A percentile compares a stretch with the other conserved stretches of the same genome.
phyloP scores from a whole-genome alignment of 2,797 vertebrate species.

The Eidolon dupreanum region DNA sequence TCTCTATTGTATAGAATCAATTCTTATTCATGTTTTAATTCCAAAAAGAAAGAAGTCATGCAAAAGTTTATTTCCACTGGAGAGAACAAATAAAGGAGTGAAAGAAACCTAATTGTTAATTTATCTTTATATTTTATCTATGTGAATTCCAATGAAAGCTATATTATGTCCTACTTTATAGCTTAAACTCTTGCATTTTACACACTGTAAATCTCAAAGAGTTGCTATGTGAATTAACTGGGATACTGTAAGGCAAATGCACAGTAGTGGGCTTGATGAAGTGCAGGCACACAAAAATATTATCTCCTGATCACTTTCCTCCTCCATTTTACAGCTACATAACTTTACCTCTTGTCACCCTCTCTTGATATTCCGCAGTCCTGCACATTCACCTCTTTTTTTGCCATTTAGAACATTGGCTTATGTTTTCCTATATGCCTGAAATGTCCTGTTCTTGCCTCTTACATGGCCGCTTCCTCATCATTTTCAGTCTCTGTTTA shows the following conservation, averaged over 20 bases:
- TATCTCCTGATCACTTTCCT: not conserved
- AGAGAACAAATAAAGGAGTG: not conserved
- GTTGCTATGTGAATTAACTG: not conserved
- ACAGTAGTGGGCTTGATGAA: not conserved
- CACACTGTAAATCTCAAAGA: not conserved
- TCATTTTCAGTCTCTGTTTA: not conserved
- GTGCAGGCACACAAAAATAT: not conserved
- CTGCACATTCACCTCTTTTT: not conserved
- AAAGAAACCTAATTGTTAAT: not conserved
- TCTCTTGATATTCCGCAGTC: rapidly evolving
- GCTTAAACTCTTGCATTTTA: not conserved
- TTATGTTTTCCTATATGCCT: not conserved
- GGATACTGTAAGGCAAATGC: not conserved
- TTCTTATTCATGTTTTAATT: not conserved
- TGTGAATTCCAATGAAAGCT: not conserved
- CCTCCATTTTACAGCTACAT: not conserved
- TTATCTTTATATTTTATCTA: not conserved
- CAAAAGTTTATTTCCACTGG: not conserved
- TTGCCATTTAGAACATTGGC: not conserved
- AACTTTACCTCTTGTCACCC: not conserved
- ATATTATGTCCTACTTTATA: not conserved
- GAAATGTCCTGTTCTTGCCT: not conserved
- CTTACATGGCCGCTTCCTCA: not conserved
- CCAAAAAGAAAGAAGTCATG: not conserved
- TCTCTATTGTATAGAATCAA: not conserved